Base-by-base conservation (phyloP, 2,797 vertebrate species). In the Anguilla megastoma region DNA sequence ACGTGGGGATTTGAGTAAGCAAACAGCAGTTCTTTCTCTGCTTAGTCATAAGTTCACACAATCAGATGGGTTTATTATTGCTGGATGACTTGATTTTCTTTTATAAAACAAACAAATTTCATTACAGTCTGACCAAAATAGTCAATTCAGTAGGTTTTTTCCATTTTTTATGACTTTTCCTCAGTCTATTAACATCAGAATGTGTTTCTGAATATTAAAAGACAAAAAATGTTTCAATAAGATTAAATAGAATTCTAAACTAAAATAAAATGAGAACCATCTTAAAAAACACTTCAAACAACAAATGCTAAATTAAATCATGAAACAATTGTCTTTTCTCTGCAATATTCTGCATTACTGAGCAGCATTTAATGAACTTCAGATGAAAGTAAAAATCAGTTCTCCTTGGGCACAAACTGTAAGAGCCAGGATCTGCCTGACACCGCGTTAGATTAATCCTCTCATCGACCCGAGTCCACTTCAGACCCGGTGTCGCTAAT, bases 401-500 rank as follows among this genome's bases (percentile, higher is more conserved):
- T 79, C 33, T 41, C 33, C 3, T n/a, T 79, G 36, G 36, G 71
- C 74, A 66, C 45, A 54, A 88, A 88, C 74, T 84, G 14, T 85
- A 86, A 48, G 41, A 84, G 60, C 87, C 52, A 63, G 10, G 21
- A 30, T 85, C 82, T 27, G 63, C 12, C 82, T 71, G 48, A 66
- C 69, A 88, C 86, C 45, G 66, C 66, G 74, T 58, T 84, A 50
- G 30, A 48, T 86, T 86, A 88, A 36, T 84, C 71, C 41, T 87
- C 89, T 89, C 82, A 89, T 93, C 86, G 86, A 80, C 89, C 56
- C 84, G 45, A 82, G 86, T 91, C 87, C 89, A 85, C 85, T 33
- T 89, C 80, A 91, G 88, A 91, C 84, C 91, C 88, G 91, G 91
- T 91, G 91, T 87, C 90, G 90, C 80, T 93, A 94, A 95, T 94